phyloP scores from a whole-genome alignment of 2,113 vertebrate species.

The Rhadina sibilatrix region DNA sequence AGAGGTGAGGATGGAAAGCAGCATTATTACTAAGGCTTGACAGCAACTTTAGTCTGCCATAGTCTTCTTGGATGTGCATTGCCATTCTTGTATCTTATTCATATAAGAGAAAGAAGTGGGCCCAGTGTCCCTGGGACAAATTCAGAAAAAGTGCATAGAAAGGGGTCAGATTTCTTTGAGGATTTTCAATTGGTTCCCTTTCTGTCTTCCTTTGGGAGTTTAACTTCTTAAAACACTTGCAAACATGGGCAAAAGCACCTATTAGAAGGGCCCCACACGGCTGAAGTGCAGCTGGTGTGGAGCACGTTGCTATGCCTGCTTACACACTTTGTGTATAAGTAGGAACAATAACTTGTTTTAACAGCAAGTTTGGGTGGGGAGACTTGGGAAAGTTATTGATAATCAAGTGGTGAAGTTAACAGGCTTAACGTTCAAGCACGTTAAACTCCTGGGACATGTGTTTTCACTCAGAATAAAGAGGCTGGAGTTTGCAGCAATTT shows the following conservation, averaged over 20 bases:
- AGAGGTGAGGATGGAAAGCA: neutral
- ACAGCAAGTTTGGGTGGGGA: neutral
- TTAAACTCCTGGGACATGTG: conserved; percentile 43
- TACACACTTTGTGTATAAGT: neutral
- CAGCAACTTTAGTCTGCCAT: neutral
- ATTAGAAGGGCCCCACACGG: neutral
- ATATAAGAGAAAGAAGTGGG: neutral
- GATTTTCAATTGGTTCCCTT: neutral
- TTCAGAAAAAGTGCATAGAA: neutral
- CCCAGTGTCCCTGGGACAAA: neutral
- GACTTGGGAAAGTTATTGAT: neutral
- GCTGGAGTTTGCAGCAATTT: conserved; percentile 46
- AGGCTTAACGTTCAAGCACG: conserved; percentile 2
- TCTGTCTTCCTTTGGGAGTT: neutral
- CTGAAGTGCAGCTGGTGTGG: neutral
- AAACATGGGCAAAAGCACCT: accelerated
- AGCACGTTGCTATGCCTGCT: neutral
- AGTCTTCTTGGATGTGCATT: neutral
- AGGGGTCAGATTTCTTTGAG: neutral
- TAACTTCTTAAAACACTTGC: neutral
- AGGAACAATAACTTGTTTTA: neutral
- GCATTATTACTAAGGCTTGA: neutral
- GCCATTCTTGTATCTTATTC: neutral
- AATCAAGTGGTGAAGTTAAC: conserved; percentile 38
- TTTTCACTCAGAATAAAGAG: conserved; percentile 53